A percentile compares a stretch with the other conserved stretches of the same genome.
Evolutionary conservation across 2,888 invertebrate genomes (phyloP).

Genomic region (Dorcus hopei): DNA sequence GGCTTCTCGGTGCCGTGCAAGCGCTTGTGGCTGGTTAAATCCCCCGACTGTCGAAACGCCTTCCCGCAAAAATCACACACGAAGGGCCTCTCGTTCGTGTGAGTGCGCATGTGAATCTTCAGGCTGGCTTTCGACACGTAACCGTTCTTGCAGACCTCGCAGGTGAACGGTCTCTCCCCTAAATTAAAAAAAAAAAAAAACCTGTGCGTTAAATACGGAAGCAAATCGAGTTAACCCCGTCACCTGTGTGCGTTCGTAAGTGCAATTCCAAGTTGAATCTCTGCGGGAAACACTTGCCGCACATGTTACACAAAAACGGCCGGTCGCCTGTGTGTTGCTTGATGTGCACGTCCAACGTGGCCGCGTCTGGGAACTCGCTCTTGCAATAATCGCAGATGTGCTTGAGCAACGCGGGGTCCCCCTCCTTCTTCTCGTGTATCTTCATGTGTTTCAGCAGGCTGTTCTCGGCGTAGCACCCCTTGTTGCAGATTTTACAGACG

Average conservation of each 20-base stretch:
- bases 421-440: constrained; percentile 50
- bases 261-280: constrained; percentile 49
- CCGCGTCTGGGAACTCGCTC: constrained; percentile 46
- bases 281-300: constrained; percentile 49
- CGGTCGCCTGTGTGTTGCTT: constrained; percentile 50
- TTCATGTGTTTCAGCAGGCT: constrained; percentile 51
- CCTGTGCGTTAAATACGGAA: neutral
- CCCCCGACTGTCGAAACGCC: constrained; percentile 49
- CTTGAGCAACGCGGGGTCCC: constrained; percentile 47
- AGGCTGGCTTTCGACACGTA: constrained; percentile 50
- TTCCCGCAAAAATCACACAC: constrained; percentile 50
- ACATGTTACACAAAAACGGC: constrained; percentile 48
- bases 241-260: constrained; percentile 49
- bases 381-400: constrained; percentile 51
- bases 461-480: constrained; percentile 49
- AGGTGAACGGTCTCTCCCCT: constrained; percentile 49
- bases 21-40: constrained; percentile 49
- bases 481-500: constrained; percentile 50
- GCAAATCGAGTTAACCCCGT: neutral
- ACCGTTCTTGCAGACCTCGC: constrained; percentile 49
- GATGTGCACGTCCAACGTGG: constrained; percentile 45
- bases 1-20: constrained; percentile 50
- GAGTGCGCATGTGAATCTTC: constrained; percentile 51
- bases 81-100: constrained; percentile 50
- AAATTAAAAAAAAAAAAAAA: neutral